These are phyloP conservation scores for Mesopsocus fuscifrons DNA, from an alignment of 2,888 invertebrate species.

Conservation along the genomic window DNA sequence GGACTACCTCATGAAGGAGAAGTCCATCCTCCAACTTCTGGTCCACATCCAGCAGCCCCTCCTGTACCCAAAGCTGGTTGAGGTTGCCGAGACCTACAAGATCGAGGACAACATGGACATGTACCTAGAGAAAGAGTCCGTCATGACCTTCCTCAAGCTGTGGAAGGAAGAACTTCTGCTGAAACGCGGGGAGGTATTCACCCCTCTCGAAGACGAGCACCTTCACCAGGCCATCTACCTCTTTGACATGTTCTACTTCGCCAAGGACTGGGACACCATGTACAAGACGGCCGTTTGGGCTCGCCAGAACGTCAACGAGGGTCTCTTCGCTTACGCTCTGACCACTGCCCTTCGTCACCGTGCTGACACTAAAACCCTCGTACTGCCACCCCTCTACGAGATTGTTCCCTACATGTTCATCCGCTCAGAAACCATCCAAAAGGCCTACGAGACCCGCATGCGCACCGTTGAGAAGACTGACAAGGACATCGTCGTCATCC, in stretches of 20 bases:
- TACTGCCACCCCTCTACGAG: conserved; percentile 48
- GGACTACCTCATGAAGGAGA: conserved; percentile 9
- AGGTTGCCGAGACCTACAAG: conserved; percentile 6
- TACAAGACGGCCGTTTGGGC: conserved; percentile 45
- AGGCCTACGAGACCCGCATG: conserved; percentile 6
- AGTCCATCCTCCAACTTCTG: conserved; percentile 7
- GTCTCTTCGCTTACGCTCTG: conserved; percentile 41
- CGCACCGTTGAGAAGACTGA: conserved; percentile 19
- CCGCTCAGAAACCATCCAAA: conserved; percentile 24
- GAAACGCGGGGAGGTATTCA: conserved; percentile 19
- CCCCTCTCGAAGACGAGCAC: conserved; percentile 18
- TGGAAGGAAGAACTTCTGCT: conserved; percentile 14
- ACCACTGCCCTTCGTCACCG: conserved; percentile 38
- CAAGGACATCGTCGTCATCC: conserved; percentile 33
- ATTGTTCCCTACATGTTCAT: conserved; percentile 42
- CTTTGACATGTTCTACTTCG: conserved; percentile 36
- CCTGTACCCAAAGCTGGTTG: conserved; percentile 5
- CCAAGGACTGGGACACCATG: conserved; percentile 39
- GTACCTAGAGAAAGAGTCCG: conserved; percentile 9
- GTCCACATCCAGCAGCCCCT: conserved; percentile 8
- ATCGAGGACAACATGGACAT: conserved; percentile 6
- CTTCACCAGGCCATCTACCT: conserved; percentile 20
- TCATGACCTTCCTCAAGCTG: conserved; percentile 16
- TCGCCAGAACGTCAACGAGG: conserved; percentile 40
- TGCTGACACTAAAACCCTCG: conserved; percentile 33